Evolutionary conservation across 2,888 invertebrate species (phyloP), one percentile per base, ranked within the genome.

Genomic region (Thera britannica): DNA sequence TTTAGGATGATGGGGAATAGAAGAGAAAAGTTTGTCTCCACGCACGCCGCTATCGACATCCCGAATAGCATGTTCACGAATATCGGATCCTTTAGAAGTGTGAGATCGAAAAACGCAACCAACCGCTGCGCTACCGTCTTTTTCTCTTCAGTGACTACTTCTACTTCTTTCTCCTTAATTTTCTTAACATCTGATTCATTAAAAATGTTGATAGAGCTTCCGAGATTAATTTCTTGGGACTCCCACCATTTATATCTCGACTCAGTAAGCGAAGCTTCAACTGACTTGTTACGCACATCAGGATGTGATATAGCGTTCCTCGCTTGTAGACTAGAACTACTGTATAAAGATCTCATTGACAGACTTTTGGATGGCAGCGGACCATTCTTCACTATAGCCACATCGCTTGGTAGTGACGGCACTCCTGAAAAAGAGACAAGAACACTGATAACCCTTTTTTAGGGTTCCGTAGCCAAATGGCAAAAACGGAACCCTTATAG

Each of bases 41-140:
- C 96, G 77, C 96, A 95, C 6, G 96, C 93, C 0, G 96, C 96
- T 48, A 96, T 83, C 0, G 96, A 95, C 82, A 96, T 88, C 12
- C 96, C 96, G 57, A 96, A 67, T 89, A 96, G 94, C 71, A 96
- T 95, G 76, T 95, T 96, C 0, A 96, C 94, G 79, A 96, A 96
- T 74, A 95, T 90, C 36, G 95, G 95, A 85, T 96, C 96, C 71
- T 88, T 94, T n/a, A 96, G 83, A 55, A 96, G 88, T 54, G 94
- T 95, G 62, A 96, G 85, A 84, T 96, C 96, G 78, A 96, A 96
- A 70, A 95, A 94, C 23, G 91, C 84, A 0, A 95, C 88, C 23
- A 95, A 78, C 64, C 83, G 87, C 7, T 81, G 68, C 48, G 85
- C 62, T 70, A 83, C 79, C 51, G 80, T 78, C 71, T 83, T 75